These are phyloP conservation scores for Cyprinodon variegatus DNA, from an alignment of 2,113 vertebrate genomes.

Conservation along the genomic window DNA sequence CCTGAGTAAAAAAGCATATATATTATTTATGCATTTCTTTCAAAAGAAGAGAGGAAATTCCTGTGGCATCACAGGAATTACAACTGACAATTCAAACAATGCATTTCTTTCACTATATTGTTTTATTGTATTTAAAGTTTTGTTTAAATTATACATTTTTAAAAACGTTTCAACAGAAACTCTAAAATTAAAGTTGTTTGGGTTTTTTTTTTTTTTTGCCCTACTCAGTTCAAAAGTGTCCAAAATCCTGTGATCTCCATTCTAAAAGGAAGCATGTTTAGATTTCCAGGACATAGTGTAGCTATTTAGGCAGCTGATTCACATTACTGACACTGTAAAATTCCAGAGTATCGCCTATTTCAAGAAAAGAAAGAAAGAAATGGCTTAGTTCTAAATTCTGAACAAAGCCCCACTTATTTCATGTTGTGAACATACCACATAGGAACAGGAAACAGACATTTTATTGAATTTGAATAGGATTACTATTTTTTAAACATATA, in stretches of 20 bases:
- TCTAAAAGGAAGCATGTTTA: neutral
- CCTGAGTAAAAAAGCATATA: slow-evolving; percentile 12
- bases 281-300: neutral
- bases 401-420: neutral
- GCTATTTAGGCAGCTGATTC: neutral
- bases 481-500: neutral
- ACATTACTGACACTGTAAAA: neutral
- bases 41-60: neutral
- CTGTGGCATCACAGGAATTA: neutral
- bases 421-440: neutral
- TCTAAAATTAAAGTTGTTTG: neutral
- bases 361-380: too few relatives aligned
- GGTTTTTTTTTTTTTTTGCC: neutral
- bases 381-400: neutral
- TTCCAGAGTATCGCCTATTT: neutral
- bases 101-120: neutral
- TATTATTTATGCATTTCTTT: neutral
- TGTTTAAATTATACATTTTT: neutral
- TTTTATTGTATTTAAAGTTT: neutral
- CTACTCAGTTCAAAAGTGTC: neutral
- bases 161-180: neutral
- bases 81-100: neutral
- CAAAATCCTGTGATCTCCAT: neutral
- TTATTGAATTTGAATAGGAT: neutral
- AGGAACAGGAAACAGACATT: neutral